Percentiles rank a stretch among this genome's conserved stretches.
phyloP scores from a whole-genome alignment of 2,113 vertebrate genomes.

The Hiodon tergisus region DNA sequence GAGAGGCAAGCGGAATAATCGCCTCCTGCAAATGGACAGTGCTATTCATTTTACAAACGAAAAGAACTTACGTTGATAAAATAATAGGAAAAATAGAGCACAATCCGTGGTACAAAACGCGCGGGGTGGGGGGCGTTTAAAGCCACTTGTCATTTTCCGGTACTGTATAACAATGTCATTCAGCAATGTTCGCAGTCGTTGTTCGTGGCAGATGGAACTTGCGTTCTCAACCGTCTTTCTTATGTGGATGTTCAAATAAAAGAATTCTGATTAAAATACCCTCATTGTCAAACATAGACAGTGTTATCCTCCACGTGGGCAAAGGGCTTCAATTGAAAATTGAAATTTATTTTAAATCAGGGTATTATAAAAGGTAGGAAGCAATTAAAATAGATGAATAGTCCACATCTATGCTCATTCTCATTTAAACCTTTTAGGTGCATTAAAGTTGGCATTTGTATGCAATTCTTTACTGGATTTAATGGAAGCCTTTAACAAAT shows the following conservation, averaged over 20 bases:
- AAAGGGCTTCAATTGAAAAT: constrained; percentile 53
- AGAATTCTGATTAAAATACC: constrained; percentile 25
- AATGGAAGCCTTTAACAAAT: too few species aligned
- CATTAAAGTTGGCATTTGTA: too few species aligned
- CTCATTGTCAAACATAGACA: constrained; percentile 35
- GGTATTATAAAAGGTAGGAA: constrained; percentile 58
- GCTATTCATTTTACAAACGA: too few species aligned
- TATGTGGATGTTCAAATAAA: constrained; percentile 7
- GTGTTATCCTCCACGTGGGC: constrained; percentile 21
- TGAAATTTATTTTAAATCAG: constrained; percentile 57
- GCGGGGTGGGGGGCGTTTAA: too few species aligned
- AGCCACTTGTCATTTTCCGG: background rate
- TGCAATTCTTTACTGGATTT: too few species aligned
- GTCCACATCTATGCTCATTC: constrained; percentile 32
- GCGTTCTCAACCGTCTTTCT: constrained; percentile 10
- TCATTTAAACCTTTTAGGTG: background rate
- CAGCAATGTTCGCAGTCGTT: constrained; percentile 23
- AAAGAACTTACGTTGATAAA: too few species aligned
- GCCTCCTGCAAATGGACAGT: too few species aligned
- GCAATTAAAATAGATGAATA: constrained; percentile 62
- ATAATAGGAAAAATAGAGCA: too few species aligned
- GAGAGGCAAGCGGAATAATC: too few species aligned
- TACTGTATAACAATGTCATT: constrained; percentile 27
- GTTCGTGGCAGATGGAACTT: constrained; percentile 24
- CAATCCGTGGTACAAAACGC: too few species aligned